Base-by-base conservation (phyloP, 2,113 vertebrate genomes). In the Alouatta palliata region DNA sequence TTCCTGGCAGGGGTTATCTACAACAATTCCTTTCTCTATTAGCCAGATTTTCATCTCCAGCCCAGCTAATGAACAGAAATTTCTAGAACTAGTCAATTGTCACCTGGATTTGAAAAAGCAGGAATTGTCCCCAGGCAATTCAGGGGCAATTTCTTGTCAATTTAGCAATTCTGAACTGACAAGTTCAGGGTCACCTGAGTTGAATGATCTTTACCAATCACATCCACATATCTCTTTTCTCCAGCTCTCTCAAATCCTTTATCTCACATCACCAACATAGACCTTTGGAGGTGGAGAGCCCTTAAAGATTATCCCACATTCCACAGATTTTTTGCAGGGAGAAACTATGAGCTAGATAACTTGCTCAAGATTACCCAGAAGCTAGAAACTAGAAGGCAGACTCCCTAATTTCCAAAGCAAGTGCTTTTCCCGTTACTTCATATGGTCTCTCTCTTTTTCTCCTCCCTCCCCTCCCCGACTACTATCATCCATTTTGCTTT, bases 51-150 rank as follows among this genome's bases (percentile, higher is more conserved):
- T 81, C 61, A 91, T 75, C 73, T 94, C 52, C 68, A 94, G 17
- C 16, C 79, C 56, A 58, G 35, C 27, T 87, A 93, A 82, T 45
- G 49, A 93, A 86, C 6, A 77, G 82, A 96, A 96, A 97, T 52
- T 43, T 91, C 20, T 27, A 81, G 37, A 9, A 47, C 35, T n/a
- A 54, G 40, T 82, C 84, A 96, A 11, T 35, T 70, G 40, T 66
- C 54, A 27, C n/a, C 56, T 32, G 43, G 43, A 81, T 49, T 81
- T 94, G 30, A 97, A 37, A 49, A 71, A 95, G 49, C 25, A 76
- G 20, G 37, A 90, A 84, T 14, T 91, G 68, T 35, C 68, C 37
- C 77, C 37, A 35, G 58, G 71, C 47, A 86, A n/a, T 68, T 68
- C 25, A 77, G 37, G 40, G 56, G 70, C 73, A 47, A 30, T 30